A percentile compares a stretch with the other conserved stretches of the same genome.
phyloP scores from a whole-genome alignment of 2,797 vertebrate species.

The Trachops cirrhosus region DNA sequence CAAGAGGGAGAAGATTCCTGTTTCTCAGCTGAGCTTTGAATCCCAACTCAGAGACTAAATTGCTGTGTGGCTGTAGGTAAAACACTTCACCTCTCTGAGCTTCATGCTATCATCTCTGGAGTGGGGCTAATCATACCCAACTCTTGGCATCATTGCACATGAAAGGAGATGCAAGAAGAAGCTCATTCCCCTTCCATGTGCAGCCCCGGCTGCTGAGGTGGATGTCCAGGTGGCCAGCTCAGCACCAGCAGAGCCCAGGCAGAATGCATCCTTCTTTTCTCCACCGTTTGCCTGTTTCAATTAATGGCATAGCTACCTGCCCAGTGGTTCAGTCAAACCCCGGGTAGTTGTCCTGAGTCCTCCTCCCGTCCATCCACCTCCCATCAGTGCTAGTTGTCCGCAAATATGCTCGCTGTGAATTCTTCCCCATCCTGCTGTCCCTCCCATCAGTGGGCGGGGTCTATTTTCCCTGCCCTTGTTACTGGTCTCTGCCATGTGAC shows the following conservation, averaged over 20 bases:
- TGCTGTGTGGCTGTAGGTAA: background rate
- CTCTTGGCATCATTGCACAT: background rate
- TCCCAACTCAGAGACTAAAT: background rate
- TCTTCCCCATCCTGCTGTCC: accelerated
- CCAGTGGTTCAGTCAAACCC: background rate
- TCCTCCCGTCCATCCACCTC: background rate
- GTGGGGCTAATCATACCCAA: background rate
- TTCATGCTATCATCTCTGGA: background rate
- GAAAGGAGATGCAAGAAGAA: background rate
- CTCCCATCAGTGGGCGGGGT: background rate
- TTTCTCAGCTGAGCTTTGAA: background rate
- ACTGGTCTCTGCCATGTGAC: background rate
- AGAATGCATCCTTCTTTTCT: background rate
- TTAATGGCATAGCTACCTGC: background rate
- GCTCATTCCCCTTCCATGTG: no score
- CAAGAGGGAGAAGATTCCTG: background rate
- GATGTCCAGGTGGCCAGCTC: background rate
- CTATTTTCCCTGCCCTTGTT: background rate
- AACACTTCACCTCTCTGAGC: background rate
- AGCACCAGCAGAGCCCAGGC: background rate
- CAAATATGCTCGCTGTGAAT: accelerated
- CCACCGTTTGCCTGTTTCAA: accelerated
- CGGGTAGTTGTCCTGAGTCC: no score
- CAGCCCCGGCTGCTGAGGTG: background rate
- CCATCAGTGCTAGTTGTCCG: no score